Percentiles rank a stretch among this genome's conserved stretches.
These are phyloP conservation scores for Arion vulgaris DNA, from an alignment of 1,140 invertebrate species.

Conservation along the genomic window DNA sequence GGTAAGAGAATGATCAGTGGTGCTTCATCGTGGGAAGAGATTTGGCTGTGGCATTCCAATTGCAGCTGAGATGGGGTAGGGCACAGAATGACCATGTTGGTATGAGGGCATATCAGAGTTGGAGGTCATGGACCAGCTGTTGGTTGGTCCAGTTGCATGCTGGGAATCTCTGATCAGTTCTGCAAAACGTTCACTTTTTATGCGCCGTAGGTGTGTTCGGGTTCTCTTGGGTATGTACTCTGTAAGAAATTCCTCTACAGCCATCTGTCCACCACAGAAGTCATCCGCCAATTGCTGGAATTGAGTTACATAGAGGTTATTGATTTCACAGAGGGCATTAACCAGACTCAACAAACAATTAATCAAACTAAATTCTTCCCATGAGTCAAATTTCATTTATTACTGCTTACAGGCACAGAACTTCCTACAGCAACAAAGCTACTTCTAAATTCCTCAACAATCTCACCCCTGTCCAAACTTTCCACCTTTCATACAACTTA, in stretches of 20 bases:
- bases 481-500: too few species aligned
- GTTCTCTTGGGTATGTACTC: conserved; percentile 83
- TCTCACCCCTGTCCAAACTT: too few species aligned
- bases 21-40: conserved; percentile 25
- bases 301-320: neutral
- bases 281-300: conserved; percentile 77
- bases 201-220: conserved; percentile 84
- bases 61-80: conserved; percentile 30
- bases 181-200: conserved; percentile 89
- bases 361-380: too few species aligned
- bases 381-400: too few species aligned
- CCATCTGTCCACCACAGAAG: conserved; percentile 82
- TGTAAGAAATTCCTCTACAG: conserved; percentile 85
- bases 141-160: neutral
- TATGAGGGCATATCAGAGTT: neutral
- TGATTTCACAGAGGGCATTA: too few species aligned
- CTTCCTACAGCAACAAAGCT: too few species aligned
- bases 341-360: too few species aligned
- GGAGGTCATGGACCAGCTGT: neutral
- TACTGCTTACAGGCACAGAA: too few species aligned
- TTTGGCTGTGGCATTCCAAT: conserved; percentile 44
- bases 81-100: neutral
- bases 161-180: conserved; percentile 78
- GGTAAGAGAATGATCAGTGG: neutral
- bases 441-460: too few species aligned